phyloP scores from a whole-genome alignment of 2,797 vertebrate species.

The Gobionotothen gibberifrons region DNA sequence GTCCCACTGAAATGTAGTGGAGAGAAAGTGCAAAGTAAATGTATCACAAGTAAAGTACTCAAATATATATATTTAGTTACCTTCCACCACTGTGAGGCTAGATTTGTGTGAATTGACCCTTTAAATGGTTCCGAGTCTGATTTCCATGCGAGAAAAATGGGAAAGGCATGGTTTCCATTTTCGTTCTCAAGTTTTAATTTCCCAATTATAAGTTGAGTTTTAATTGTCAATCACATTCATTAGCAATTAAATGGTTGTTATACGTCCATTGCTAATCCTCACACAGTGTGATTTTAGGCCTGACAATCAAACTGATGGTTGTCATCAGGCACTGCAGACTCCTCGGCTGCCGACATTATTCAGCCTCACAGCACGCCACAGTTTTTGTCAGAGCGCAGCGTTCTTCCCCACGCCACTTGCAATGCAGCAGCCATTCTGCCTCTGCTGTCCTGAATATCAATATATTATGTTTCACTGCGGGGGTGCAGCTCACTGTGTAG shows the following conservation, averaged over 20 bases:
- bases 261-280: slow-evolving; percentile 16
- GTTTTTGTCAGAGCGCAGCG: slow-evolving; percentile 51
- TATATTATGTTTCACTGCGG: slow-evolving; percentile 48
- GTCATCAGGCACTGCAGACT: slow-evolving; percentile 43
- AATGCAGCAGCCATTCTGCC: slow-evolving; percentile 49
- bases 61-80: too few relatives aligned
- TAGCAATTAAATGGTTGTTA: slow-evolving; percentile 8
- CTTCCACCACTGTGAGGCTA: background rate
- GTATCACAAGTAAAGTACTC: too few relatives aligned
- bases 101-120: background rate
- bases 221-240: background rate
- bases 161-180: background rate
- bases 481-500: slow-evolving; percentile 34
- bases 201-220: background rate
- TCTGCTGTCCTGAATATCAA: slow-evolving; percentile 63
- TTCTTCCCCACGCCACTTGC: slow-evolving; percentile 39
- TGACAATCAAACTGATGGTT: slow-evolving; percentile 54
- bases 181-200: background rate
- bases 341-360: slow-evolving; percentile 42
- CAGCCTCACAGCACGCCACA: slow-evolving; percentile 52
- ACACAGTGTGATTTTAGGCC: slow-evolving; percentile 40
- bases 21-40: too few relatives aligned
- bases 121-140: background rate
- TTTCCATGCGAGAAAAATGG: background rate
- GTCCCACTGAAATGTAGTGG: too few relatives aligned